Evolutionary conservation across 2,888 invertebrate genomes (phyloP).

Genomic region (Resseliella maxima): DNA sequence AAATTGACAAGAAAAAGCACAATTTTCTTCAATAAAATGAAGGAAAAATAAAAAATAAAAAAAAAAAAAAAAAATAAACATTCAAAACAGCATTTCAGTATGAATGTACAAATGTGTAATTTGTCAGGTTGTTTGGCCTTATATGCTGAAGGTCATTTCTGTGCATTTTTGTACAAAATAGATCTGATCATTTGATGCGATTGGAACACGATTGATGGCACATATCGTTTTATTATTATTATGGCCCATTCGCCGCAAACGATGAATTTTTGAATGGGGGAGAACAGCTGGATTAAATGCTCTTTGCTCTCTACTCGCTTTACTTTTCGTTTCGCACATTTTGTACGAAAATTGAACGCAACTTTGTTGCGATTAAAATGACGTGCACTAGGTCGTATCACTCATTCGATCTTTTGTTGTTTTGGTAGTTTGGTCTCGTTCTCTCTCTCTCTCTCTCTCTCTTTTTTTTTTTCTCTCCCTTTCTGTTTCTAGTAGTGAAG

Average conservation of each 20-base stretch:
- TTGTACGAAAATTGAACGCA: not conserved
- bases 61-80: not conserved
- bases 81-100: not conserved
- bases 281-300: not conserved
- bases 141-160: constrained; percentile 15
- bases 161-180: constrained; percentile 39
- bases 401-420: not conserved
- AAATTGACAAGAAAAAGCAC: constrained; percentile 21
- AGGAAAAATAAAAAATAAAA: not conserved
- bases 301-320: not conserved
- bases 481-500: too few species aligned
- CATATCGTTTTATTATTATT: constrained; percentile 23
- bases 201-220: constrained; percentile 29
- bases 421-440: too few species aligned
- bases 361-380: not conserved
- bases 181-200: constrained; percentile 53
- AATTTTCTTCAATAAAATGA: constrained; percentile 8
- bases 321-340: not conserved
- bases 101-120: not conserved
- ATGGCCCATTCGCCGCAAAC: constrained; percentile 23
- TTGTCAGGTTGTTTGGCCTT: not conserved
- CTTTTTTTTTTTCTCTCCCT: too few species aligned
- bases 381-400: constrained; percentile 21
- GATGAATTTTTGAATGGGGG: constrained; percentile 23
- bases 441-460: too few species aligned